phyloP scores from a whole-genome alignment of 2,888 invertebrate genomes.

The Periphyllus acericola region DNA sequence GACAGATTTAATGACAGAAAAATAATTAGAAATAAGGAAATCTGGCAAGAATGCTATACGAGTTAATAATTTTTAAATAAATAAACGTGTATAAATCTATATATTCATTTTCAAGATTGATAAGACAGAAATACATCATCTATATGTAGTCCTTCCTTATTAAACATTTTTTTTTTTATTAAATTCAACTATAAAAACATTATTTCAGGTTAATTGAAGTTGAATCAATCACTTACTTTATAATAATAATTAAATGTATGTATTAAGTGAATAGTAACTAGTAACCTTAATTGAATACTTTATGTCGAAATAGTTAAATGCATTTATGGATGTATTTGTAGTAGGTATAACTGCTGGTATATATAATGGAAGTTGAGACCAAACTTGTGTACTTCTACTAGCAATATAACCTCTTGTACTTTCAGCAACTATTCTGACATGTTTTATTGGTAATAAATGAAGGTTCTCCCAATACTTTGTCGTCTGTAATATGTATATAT shows the following conservation, averaged over 20 bases:
- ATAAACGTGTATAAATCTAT: not conserved
- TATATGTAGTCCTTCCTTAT: no score
- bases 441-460: conserved; percentile 40
- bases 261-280: not conserved
- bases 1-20: no score
- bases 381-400: conserved; percentile 43
- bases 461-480: conserved; percentile 37
- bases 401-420: conserved; percentile 26
- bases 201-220: no score
- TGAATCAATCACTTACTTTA: not conserved
- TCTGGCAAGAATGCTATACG: no score
- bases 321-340: conserved; percentile 25
- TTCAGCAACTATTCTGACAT: conserved; percentile 49
- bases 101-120: not conserved
- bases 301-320: conserved; percentile 52
- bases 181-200: no score
- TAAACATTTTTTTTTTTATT: no score
- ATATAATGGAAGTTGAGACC: conserved; percentile 28
- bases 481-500: not conserved
- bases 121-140: no score
- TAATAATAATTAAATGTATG: not conserved
- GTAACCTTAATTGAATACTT: conserved; percentile 51
- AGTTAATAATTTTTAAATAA: no score
- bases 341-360: conserved; percentile 53
- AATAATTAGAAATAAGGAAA: no score